Evolutionary conservation across 1,140 invertebrate genomes (phyloP), one percentile per base, ranked within the genome.

Genomic region (Platyura marginata): DNA sequence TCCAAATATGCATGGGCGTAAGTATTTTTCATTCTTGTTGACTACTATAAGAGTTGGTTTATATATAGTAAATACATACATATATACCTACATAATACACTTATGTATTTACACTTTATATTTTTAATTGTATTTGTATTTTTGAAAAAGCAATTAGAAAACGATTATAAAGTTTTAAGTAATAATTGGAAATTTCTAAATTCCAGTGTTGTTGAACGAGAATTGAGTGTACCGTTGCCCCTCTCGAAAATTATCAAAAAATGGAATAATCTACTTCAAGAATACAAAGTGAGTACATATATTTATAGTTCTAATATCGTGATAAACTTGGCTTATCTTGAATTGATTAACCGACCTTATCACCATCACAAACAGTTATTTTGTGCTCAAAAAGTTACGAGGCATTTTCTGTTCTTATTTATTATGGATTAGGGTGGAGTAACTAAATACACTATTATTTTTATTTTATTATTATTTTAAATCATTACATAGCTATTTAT

Each of bases 1-100:
- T 61, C 59, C 4, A 61, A 61, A 59, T 61, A 61, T 58, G 59
- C 59, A 44, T 61, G 59, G 59, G 59, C 59, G 59, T 61, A 61
- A 61, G 59, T 61, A 56, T 13, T 33, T 33, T 10, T 16, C 16
- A 21, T 21, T 41, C 5, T 25, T 41, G 21, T 41, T 41, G n/a
- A n/a, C n/a, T n/a, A n/a, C n/a, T n/a, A n/a, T n/a, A 6, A 15
- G 35, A 19, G 6, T 37, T 37, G 13, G 18, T 37, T 37, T 9
- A 9, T n/a, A n/a, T n/a, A n/a, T n/a, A n/a, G n/a, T n/a, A n/a
- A n/a, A n/a, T n/a, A n/a, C n/a, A n/a, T n/a, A n/a, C n/a, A n/a
- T n/a, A n/a, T n/a, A n/a, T n/a, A n/a, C n/a, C n/a, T n/a, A n/a
- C n/a, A n/a, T n/a, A 9, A 9, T 19, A 21, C 16, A n/a, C 25